phyloP scores from a whole-genome alignment of 2,888 invertebrate species.

The Drosophila setosimentum region DNA sequence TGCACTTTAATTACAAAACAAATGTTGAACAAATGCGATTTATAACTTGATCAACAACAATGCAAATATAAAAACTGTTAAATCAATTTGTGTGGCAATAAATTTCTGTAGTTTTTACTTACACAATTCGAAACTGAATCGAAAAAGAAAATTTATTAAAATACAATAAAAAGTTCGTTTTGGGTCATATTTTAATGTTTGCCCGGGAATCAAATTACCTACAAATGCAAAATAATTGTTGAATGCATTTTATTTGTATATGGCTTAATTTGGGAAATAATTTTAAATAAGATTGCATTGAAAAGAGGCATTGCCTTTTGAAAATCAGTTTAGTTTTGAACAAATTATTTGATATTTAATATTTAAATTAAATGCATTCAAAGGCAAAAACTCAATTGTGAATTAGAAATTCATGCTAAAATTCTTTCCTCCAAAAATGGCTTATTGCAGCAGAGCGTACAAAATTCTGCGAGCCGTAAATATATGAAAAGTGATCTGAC shows the following conservation, averaged over 20 bases:
- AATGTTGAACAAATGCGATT: conserved; percentile 54
- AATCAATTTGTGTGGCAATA: conserved; percentile 36
- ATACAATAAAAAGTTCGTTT: not conserved
- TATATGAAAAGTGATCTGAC: not conserved
- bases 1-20: conserved; percentile 46
- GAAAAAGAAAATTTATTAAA: not conserved
- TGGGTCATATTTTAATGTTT: conserved; percentile 13
- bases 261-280: conserved; percentile 9
- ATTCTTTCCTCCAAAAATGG: not conserved
- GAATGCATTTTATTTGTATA: conserved; percentile 1
- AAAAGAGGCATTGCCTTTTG: no score
- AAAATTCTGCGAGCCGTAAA: not conserved
- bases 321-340: not conserved
- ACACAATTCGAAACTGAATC: not conserved
- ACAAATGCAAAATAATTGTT: conserved; percentile 41
- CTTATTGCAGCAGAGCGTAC: not conserved
- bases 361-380: not conserved
- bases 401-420: not conserved
- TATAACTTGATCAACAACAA: conserved; percentile 41
- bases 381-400: not conserved
- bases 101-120: conserved; percentile 45
- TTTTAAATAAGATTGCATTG: not conserved
- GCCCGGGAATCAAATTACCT: conserved; percentile 41
- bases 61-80: conserved; percentile 13
- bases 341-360: not conserved